Base-by-base conservation (phyloP, 2,797 vertebrate genomes). In the Poecile montanus region DNA sequence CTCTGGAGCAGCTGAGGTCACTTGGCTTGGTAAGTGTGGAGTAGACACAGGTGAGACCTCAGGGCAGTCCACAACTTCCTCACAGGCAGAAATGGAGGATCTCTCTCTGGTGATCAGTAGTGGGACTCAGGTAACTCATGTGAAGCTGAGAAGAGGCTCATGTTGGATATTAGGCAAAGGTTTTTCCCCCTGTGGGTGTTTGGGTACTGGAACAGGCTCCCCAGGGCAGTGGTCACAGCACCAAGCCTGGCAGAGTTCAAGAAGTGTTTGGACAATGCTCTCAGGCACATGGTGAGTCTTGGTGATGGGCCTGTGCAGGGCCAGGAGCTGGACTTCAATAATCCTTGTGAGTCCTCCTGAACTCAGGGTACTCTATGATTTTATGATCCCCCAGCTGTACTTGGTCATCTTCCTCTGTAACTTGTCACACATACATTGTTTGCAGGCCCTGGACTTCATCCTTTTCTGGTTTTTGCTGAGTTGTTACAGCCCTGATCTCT, bases 361-460 rank as follows among this genome's bases (percentile, higher is more conserved):
- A 16, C 11, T 54, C 40, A 25, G 13, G 40, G 32, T 42, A 10
- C 14, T 54, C 42, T 29, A 4, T 34, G 48, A 26, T 67, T 53
- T 26, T 15, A 10, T 72, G 34, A 36, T 54, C 36, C 18, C 16
- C 60, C 40, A 48, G 51, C 42, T 50, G 21, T 30, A 18, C 10
- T 34, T 14, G 19, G 16, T 56, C 12, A 36, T 21, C 7, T 50
- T 30, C 10, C 11, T 65, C 36, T 50, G 32, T n/a, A 38, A 34
- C 16, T 16, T 9, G 32, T 16, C 22, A 12, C 0, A 11, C 4
- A 4, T 3, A 1, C 5, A 5, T 26, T 26, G 4, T 50, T 70
- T 3, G 4, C 40, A 34, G 32, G 22, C 45, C 6, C 6, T 8
- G 26, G 18, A 34, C 54, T 85, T 61, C 27, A 20, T 25, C 29